A percentile compares a stretch with the other conserved stretches of the same genome.
phyloP scores from a whole-genome alignment of 2,113 vertebrate genomes.

The Proterorhinus semilunaris region DNA sequence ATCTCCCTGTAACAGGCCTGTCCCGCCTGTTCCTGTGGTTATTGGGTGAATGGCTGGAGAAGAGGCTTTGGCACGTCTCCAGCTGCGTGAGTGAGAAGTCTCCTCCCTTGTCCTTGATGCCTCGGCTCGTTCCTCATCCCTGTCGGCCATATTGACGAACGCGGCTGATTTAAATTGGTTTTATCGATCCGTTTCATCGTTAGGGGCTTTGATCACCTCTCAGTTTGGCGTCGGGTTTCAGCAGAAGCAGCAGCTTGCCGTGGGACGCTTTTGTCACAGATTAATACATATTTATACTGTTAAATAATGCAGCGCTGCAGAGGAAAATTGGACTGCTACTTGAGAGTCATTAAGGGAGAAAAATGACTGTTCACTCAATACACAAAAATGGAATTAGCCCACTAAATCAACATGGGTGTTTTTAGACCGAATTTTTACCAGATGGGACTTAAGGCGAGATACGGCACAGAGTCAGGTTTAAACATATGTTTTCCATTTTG shows the following conservation, averaged over 20 bases:
- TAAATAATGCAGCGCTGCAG: neutral
- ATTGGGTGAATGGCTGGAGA: neutral
- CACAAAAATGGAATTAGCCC: no score
- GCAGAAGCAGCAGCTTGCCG: neutral
- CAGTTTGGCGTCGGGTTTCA: neutral
- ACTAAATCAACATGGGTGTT: no score
- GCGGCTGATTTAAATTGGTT: neutral
- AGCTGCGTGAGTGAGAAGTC: neutral
- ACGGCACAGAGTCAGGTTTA: no score
- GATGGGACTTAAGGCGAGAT: no score
- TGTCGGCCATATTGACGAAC: neutral
- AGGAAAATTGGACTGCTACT: neutral
- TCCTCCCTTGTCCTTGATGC: neutral
- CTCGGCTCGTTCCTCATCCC: neutral
- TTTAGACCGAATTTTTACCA: no score
- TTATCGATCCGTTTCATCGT: constrained; percentile 1
- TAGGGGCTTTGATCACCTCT: neutral
- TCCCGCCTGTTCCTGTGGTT: neutral
- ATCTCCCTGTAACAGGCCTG: neutral
- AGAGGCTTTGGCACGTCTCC: neutral
- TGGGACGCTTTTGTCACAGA: neutral
- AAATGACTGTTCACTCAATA: no score
- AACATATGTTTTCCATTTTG: no score
- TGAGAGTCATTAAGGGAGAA: neutral
- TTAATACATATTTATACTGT: neutral